These are phyloP conservation scores for Dione vanillae DNA, from an alignment of 2,888 invertebrate species.

Conservation along the genomic window DNA sequence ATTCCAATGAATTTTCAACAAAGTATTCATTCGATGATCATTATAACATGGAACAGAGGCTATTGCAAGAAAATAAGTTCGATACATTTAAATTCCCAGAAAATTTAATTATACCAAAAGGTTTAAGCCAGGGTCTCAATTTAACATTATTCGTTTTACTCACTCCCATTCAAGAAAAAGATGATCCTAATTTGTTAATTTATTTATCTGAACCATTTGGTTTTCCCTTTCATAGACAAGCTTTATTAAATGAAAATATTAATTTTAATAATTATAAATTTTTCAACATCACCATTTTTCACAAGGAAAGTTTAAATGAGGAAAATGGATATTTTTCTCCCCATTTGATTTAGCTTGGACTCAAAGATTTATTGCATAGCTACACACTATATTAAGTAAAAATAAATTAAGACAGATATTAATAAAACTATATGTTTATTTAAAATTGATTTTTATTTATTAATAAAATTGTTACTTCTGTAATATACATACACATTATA, in stretches of 20 bases:
- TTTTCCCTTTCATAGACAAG: slow-evolving; percentile 73
- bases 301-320: slow-evolving; percentile 56
- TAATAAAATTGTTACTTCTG: slow-evolving; percentile 22
- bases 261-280: slow-evolving; percentile 67
- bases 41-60: slow-evolving; percentile 57
- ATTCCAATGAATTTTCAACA: slow-evolving; percentile 61
- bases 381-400: not conserved
- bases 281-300: slow-evolving; percentile 67
- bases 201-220: slow-evolving; percentile 61
- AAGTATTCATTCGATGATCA: slow-evolving; percentile 61
- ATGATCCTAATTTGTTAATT: slow-evolving; percentile 46
- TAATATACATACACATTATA: slow-evolving; percentile 26
- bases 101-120: slow-evolving; percentile 69
- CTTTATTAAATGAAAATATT: slow-evolving; percentile 51
- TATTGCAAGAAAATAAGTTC: slow-evolving; percentile 54
- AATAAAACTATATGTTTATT: slow-evolving; percentile 65
- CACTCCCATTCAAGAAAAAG: slow-evolving; percentile 56
- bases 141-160: slow-evolving; percentile 72
- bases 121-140: slow-evolving; percentile 65
- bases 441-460: slow-evolving; percentile 38
- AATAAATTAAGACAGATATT: not conserved
- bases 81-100: slow-evolving; percentile 71
- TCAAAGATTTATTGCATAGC: not conserved
- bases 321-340: slow-evolving; percentile 62
- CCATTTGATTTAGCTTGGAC: slow-evolving; percentile 58